phyloP scores from a whole-genome alignment of 2,888 invertebrate genomes.

The Andrena marginata region DNA sequence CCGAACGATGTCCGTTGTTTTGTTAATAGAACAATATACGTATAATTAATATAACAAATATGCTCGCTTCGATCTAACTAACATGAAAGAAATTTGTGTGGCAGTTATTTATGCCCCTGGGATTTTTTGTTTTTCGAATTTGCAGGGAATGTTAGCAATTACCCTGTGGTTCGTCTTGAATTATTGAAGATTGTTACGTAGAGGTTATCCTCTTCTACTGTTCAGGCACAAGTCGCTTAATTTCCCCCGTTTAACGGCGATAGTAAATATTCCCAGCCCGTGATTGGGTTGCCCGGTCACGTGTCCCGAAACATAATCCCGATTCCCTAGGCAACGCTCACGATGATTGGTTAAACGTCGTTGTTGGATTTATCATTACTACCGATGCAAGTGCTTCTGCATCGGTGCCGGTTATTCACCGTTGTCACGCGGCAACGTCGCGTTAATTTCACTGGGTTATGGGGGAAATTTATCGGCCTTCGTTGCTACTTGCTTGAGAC shows the following conservation, averaged over 20 bases:
- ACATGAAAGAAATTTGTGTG: too few relatives aligned
- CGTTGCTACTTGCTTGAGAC: neutral
- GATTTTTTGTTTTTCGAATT: too few relatives aligned
- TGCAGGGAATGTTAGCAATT: neutral
- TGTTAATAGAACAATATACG: too few relatives aligned
- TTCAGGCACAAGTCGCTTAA: slow-evolving; percentile 17
- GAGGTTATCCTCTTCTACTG: neutral
- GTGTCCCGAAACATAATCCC: slow-evolving; percentile 35
- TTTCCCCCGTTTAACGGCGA: neutral
- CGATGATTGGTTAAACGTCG: slow-evolving; percentile 49
- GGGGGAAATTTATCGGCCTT: slow-evolving; percentile 6
- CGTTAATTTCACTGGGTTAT: slow-evolving; percentile 16
- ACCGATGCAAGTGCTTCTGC: slow-evolving; percentile 8
- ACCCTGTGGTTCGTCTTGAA: neutral
- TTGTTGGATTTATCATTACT: slow-evolving; percentile 54
- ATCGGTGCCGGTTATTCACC: slow-evolving; percentile 30
- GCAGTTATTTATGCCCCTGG: too few relatives aligned
- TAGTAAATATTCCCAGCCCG: slow-evolving; percentile 39
- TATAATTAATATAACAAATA: too few relatives aligned
- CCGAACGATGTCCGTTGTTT: too few relatives aligned
- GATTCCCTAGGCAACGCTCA: slow-evolving; percentile 34
- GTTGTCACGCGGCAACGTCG: neutral
- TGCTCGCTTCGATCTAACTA: too few relatives aligned
- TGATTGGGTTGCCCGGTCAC: slow-evolving; percentile 46
- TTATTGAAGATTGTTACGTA: slow-evolving; percentile 17